These are phyloP conservation scores for Barbus barbus DNA, from an alignment of 2,113 vertebrate genomes.

Conservation along the genomic window DNA sequence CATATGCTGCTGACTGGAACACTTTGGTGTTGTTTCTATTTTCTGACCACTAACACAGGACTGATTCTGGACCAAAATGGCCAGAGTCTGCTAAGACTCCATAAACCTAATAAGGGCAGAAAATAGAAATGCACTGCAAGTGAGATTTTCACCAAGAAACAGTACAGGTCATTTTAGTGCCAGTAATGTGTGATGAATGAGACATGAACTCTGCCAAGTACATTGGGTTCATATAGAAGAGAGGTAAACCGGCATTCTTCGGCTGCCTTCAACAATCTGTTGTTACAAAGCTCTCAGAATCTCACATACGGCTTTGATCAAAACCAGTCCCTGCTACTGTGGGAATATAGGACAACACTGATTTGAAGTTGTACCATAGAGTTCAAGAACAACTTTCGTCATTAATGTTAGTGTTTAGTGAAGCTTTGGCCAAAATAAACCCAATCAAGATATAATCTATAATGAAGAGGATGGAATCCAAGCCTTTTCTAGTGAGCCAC, in stretches of 20 bases:
- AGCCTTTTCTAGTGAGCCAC: neutral
- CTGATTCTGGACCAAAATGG: slow-evolving; percentile 61
- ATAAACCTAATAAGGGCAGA: slow-evolving; percentile 55
- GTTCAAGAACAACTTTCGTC: slow-evolving; percentile 19
- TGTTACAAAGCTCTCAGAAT: slow-evolving; percentile 13
- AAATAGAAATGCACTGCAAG: slow-evolving; percentile 58
- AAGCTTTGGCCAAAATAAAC: slow-evolving; percentile 20
- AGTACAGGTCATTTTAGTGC: slow-evolving; percentile 53
- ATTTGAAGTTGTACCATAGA: neutral
- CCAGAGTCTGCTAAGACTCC: slow-evolving; percentile 58
- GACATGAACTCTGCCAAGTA: slow-evolving; percentile 7
- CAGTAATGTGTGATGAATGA: slow-evolving; percentile 4
- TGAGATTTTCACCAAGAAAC: slow-evolving; percentile 53
- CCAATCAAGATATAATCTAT: slow-evolving; percentile 41
- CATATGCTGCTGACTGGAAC: slow-evolving; percentile 59
- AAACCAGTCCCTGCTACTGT: too few relatives aligned
- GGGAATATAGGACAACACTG: slow-evolving; percentile 9
- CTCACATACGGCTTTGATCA: neutral
- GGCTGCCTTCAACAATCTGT: neutral
- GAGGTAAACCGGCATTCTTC: slow-evolving; percentile 10
- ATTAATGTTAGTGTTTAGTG: neutral
- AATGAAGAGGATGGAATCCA: slow-evolving; percentile 34
- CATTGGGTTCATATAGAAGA: slow-evolving; percentile 27
- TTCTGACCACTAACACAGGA: slow-evolving; percentile 68
- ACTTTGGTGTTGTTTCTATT: slow-evolving; percentile 69